Evolutionary conservation across 2,113 vertebrate genomes (phyloP).

Genomic region (Theristicus caerulescens): DNA sequence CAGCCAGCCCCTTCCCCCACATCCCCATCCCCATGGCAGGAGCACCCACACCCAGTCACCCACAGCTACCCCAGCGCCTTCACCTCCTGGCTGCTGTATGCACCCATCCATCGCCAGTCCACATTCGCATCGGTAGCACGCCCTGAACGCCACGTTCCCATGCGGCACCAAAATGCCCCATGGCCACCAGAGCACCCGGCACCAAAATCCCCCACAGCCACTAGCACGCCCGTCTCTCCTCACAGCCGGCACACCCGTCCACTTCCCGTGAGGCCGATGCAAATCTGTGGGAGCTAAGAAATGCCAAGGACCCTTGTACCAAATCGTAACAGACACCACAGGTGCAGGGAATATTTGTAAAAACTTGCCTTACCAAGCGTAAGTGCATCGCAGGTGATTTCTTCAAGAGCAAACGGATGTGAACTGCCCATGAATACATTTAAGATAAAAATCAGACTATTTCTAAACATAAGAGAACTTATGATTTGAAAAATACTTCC

Average conservation of each 20-base stretch:
- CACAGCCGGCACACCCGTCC: rapidly evolving
- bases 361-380: background rate
- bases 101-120: rapidly evolving
- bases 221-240: rapidly evolving
- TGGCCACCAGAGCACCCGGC: too few species aligned
- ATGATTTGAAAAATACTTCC: background rate
- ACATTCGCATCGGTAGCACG: rapidly evolving
- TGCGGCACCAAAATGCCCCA: background rate
- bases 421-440: background rate
- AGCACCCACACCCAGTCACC: background rate
- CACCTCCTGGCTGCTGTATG: background rate
- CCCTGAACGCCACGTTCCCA: background rate
- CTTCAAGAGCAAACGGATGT: background rate
- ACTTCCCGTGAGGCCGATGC: rapidly evolving
- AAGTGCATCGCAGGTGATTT: background rate
- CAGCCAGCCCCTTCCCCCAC: background rate
- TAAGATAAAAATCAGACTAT: background rate
- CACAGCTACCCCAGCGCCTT: background rate
- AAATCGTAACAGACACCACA: background rate
- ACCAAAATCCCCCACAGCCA: rapidly evolving
- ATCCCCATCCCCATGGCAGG: rapidly evolving
- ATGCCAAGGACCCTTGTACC: background rate
- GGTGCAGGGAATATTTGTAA: background rate
- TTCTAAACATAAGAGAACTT: background rate
- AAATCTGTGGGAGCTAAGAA: background rate